Evolutionary conservation across 2,888 invertebrate genomes (phyloP), one percentile per base, ranked within the genome.

Genomic region (Mycalesis mineus): DNA sequence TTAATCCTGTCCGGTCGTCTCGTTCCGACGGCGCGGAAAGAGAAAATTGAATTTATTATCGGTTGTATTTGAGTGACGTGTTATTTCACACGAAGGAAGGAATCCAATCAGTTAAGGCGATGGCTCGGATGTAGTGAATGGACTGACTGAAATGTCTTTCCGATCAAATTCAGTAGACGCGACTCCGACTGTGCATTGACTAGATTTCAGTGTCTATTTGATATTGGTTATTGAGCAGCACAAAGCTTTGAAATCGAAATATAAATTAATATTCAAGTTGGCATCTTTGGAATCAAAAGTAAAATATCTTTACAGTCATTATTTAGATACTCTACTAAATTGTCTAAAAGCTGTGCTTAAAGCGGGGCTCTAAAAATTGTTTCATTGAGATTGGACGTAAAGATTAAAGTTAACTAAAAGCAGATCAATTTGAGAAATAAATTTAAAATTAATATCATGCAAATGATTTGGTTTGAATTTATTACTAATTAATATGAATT

Each of bases 21-120:
- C 77, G 62, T 65, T 84, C 77, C 77, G 75, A 73, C 77, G 74
- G 74, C 69, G 73, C 73, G 75, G 73, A 77, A 71, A 77, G 80
- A 74, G 84, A 84, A 87, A 89, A 88, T 88, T 88, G 88, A 88
- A 89, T 89, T 88, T 89, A 88, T 88, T 86, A 89, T 87, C 82
- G 81, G 78, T 82, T 81, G 82, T 85, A 78, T 88, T 87, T 88
- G 88, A 88, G 80, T 88, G 88, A 88, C 88, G 83, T 88, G 88
- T 87, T 88, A 88, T 88, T 88, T 88, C 87, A 85, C 86, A 82
- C 87, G 82, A 63, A 67, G 66, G 65, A 66, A 62, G 59, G 66
- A 69, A 73, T 74, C 85, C 86, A 88, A 88, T 88, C 88, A 89
- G 85, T 82, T 84, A 78, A 78, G 79, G 71, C 80, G 81, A 78